Conservation (phyloP, 2,113 vertebrate genomes). For the Chauna torquata region DNA sequence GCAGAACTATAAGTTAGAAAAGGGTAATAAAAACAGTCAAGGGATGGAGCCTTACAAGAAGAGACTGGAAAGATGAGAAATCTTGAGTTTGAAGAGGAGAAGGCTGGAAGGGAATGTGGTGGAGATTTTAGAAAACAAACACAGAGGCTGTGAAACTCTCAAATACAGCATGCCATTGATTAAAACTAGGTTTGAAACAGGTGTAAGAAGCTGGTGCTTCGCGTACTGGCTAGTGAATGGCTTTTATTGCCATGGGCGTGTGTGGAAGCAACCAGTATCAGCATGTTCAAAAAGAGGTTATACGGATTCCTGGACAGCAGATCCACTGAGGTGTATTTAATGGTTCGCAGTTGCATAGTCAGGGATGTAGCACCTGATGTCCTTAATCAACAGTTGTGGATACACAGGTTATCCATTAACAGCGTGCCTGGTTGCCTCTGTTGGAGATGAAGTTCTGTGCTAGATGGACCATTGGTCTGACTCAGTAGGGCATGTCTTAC, state of each 20-base stretch:
- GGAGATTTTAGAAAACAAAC: not conserved
- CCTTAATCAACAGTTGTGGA: not conserved
- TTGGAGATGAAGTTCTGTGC: not conserved
- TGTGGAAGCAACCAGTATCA: not conserved
- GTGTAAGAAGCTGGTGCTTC: not conserved
- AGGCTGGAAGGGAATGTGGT: not conserved
- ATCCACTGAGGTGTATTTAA: not conserved
- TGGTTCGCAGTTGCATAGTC: not conserved
- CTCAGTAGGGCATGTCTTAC: not conserved
- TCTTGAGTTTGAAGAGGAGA: not conserved
- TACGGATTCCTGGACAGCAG: not conserved
- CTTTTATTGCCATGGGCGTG: not conserved
- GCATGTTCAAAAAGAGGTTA: not conserved
- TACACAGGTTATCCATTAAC: not conserved
- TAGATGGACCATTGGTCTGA: not conserved
- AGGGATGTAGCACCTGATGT: not conserved
- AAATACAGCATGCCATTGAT: not conserved
- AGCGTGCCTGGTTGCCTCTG: not conserved
- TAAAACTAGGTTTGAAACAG: not conserved
- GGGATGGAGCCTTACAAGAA: not conserved
- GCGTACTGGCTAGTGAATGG: not conserved
- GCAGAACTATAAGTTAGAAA: not conserved
- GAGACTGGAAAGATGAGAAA: not conserved
- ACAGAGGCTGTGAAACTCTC: not conserved
- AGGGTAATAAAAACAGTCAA: not conserved